Percentiles rank a stretch among this genome's conserved stretches.
These are phyloP conservation scores for Carcina quercana DNA, from an alignment of 2,888 invertebrate species.

Conservation along the genomic window DNA sequence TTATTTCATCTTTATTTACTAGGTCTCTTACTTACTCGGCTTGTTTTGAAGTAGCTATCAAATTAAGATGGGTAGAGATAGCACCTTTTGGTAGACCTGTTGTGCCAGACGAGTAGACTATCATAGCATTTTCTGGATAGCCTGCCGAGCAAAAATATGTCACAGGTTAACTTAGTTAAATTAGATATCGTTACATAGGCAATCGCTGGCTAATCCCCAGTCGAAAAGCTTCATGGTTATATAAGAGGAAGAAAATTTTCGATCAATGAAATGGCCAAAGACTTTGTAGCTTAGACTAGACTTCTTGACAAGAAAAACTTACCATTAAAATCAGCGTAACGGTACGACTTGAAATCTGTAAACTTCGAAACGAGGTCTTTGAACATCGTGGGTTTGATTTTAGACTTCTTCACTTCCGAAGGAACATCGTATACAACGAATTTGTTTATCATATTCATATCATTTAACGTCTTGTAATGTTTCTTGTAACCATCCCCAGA, in stretches of 20 bases:
- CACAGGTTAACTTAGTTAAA: constrained; percentile 14
- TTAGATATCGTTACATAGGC: too few relatives aligned
- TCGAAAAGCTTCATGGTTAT: too few relatives aligned
- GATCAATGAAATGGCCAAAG: too few relatives aligned
- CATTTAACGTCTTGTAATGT: constrained; percentile 27
- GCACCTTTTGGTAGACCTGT: constrained; percentile 50
- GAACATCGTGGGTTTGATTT: constrained; percentile 23
- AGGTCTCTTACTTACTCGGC: constrained; percentile 32
- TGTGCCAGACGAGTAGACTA: constrained; percentile 55
- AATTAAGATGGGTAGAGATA: constrained; percentile 43
- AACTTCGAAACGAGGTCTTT: constrained; percentile 22
- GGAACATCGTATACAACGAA: too few relatives aligned
- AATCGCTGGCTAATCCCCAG: too few relatives aligned
- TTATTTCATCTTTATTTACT: too few relatives aligned
- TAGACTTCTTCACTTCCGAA: constrained; percentile 25
- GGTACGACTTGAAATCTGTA: constrained; percentile 25
- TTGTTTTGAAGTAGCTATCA: constrained; percentile 33
- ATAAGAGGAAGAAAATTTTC: too few relatives aligned
- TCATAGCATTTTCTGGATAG: constrained; percentile 30
- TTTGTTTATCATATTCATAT: constrained; percentile 23
- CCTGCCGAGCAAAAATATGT: constrained; percentile 23
- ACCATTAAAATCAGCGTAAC: constrained; percentile 32
- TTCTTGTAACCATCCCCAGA: constrained; percentile 33
- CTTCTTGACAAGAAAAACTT: too few relatives aligned
- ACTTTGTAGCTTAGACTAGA: too few relatives aligned